phyloP scores from a whole-genome alignment of 2,113 vertebrate species.

The Lipophrys pholis region DNA sequence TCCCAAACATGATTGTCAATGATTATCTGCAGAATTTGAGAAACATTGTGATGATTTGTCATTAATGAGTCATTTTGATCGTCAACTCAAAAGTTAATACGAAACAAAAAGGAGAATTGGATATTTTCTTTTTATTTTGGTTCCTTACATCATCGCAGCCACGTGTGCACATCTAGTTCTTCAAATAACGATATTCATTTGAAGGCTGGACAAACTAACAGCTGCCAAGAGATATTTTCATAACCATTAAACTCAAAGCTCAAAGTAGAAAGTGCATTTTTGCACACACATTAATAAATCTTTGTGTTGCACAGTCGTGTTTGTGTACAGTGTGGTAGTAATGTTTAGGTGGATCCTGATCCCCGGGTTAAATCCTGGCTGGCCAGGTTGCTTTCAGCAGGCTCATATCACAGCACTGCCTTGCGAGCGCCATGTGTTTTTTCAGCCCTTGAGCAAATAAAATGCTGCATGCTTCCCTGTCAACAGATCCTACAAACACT shows the following conservation, averaged over 20 bases:
- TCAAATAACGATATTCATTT: no score
- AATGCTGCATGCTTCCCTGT: constrained; percentile 78
- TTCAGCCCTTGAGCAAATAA: constrained; percentile 75
- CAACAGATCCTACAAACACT: constrained; percentile 77
- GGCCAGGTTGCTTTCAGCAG: constrained; percentile 72
- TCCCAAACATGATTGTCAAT: no score
- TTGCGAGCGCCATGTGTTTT: constrained; percentile 69
- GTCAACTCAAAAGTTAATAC: no score
- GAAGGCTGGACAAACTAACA: no score
- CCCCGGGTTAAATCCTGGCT: constrained; percentile 41
- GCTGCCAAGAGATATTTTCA: no score
- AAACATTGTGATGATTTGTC: no score
- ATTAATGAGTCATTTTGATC: no score
- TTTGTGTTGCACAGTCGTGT: constrained; percentile 27
- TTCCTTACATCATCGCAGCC: no score
- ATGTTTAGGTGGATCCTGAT: constrained; percentile 52
- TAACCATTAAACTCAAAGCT: not conserved
- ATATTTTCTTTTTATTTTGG: no score
- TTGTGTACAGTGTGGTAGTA: constrained; percentile 43
- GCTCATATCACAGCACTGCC: constrained; percentile 67
- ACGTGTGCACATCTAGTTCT: no score
- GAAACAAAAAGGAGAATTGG: no score
- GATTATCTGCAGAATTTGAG: no score
- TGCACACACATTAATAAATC: constrained; percentile 12
- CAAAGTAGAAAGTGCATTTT: not conserved